Conservation (phyloP, 1,140 invertebrate species). For the Xylocopa sonorina region DNA sequence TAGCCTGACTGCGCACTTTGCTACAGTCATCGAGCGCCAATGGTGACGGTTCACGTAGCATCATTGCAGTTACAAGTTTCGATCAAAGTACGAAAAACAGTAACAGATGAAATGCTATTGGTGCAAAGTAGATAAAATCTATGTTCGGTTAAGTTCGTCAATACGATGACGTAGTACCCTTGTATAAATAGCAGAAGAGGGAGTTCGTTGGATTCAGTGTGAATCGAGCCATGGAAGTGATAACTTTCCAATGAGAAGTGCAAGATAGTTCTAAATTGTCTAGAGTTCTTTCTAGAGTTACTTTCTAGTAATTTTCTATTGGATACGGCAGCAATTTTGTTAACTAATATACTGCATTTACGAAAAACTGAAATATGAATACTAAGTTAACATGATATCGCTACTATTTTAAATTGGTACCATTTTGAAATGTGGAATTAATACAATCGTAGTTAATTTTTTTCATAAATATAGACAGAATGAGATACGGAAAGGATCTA, state of each 20-base stretch:
- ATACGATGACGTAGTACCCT: neutral
- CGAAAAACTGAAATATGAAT: neutral
- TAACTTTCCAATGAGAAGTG: neutral
- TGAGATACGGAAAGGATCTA: too few species aligned
- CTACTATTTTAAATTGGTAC: too few species aligned
- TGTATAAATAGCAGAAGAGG: conserved; percentile 7
- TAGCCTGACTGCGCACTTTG: too few species aligned
- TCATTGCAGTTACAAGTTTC: neutral
- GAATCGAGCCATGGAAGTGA: neutral
- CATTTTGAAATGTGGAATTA: too few species aligned
- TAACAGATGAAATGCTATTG: neutral
- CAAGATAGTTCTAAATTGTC: neutral
- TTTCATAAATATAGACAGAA: too few species aligned
- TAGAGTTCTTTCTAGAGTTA: neutral
- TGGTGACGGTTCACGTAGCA: too few species aligned
- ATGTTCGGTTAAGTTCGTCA: neutral
- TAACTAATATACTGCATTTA: neutral
- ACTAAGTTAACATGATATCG: neutral
- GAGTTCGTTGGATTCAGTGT: neutral
- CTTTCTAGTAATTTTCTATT: neutral
- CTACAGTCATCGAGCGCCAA: too few species aligned
- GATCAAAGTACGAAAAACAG: neutral
- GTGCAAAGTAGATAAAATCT: conserved; percentile 19
- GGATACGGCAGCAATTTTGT: neutral
- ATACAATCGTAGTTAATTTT: too few species aligned